These are phyloP conservation scores for Gymnothorax reevesii DNA, from an alignment of 2,797 vertebrate genomes.

Conservation along the genomic window DNA sequence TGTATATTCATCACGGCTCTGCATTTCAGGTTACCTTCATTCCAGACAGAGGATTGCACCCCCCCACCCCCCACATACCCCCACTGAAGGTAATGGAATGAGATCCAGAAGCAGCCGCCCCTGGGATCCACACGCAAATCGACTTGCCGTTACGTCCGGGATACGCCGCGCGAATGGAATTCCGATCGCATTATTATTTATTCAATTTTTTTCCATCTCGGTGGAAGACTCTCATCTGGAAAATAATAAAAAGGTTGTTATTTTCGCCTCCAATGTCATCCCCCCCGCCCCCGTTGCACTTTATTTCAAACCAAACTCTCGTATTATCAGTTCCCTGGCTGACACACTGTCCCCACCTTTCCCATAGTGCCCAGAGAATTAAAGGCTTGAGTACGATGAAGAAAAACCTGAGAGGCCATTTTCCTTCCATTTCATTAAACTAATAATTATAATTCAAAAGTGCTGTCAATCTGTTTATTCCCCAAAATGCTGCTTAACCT, in stretches of 20 bases:
- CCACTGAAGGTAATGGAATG: background rate
- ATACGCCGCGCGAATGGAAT: background rate
- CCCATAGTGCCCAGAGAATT: background rate
- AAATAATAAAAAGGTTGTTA: slow-evolving; percentile 6
- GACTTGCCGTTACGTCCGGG: background rate
- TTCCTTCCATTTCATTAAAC: background rate
- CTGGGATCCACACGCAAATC: background rate
- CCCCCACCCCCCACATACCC: background rate
- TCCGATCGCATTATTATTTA: background rate
- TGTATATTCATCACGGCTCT: slow-evolving; percentile 11
- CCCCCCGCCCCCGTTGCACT: background rate
- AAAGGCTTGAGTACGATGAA: background rate
- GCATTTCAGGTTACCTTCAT: background rate
- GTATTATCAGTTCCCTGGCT: background rate
- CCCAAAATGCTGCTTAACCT: too few relatives aligned
- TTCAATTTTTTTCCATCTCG: background rate
- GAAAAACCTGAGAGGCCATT: background rate
- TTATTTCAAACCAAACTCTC: background rate
- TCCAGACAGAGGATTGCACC: background rate
- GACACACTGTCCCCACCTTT: background rate
- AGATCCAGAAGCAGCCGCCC: background rate
- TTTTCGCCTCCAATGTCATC: background rate
- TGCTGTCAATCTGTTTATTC: too few relatives aligned
- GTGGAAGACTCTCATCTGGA: slow-evolving; percentile 1
- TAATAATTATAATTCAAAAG: background rate